Percentiles rank a stretch among this genome's conserved stretches.
phyloP scores from a whole-genome alignment of 1,140 invertebrate species.

The Drosophila lacteicornis region DNA sequence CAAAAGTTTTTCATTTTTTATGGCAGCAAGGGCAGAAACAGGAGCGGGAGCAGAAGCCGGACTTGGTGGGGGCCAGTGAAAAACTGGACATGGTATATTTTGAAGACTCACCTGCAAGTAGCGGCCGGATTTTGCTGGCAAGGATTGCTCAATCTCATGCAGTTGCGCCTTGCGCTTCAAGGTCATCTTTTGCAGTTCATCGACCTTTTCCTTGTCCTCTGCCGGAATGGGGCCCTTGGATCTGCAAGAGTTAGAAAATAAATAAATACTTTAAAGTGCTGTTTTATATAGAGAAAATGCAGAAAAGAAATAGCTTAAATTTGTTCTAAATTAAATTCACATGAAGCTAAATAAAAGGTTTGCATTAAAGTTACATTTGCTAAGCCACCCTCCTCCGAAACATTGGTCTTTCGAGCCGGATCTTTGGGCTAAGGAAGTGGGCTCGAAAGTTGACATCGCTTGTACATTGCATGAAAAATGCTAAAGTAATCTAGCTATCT shows the following conservation, averaged over 20 bases:
- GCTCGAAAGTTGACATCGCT: too few relatives aligned
- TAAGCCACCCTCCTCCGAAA: too few relatives aligned
- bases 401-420: too few relatives aligned
- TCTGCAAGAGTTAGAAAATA: conserved; percentile 25
- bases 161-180: conserved; percentile 91
- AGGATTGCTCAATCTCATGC: conserved; percentile 93
- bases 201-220: conserved; percentile 86
- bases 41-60: neutral
- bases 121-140: conserved; percentile 94
- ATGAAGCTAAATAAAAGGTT: neutral
- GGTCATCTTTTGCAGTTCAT: conserved; percentile 90
- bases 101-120: conserved; percentile 89
- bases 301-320: neutral
- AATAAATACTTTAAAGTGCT: neutral
- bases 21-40: neutral
- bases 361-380: too few relatives aligned
- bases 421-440: too few relatives aligned
- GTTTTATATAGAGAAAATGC: neutral
- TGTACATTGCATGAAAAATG: too few relatives aligned
- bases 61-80: neutral
- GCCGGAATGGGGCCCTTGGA: conserved; percentile 53
- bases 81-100: neutral
- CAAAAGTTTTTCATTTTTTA: conserved; percentile 18
- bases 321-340: neutral
- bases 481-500: too few relatives aligned